Base-by-base conservation (phyloP, 2,888 invertebrate species). In the Dichetophora obliterata region DNA sequence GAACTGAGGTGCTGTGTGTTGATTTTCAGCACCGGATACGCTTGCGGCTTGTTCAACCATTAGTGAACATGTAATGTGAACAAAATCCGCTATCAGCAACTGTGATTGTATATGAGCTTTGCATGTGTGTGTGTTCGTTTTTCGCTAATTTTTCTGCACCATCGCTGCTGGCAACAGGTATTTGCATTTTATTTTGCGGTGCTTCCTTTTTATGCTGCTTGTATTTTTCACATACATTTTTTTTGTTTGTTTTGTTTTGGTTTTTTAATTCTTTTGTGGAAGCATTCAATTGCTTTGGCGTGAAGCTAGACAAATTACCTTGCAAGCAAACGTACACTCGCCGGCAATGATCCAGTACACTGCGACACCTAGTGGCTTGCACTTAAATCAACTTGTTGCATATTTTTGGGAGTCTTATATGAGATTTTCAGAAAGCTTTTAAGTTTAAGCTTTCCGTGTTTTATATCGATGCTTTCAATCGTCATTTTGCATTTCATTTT, bases 31-130 rank as follows among this genome's bases (percentile, higher is more conserved):
- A 77, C 77, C 80, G 79, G 82, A 77, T 78, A 72, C 79, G 86
- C 86, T 85, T 87, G 88, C 83, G 87, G 87, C 88, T 86, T 87
- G 87, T 86, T 85, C 83, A 85, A 83, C 87, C 88, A 87, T 87
- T 87, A 87, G 87, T 86, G 86, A 87, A 85, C 85, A 86, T 85
- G 84, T 81, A 84, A 83, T 82, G 81, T 79, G 82, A 80, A 80
- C 79, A 81, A 80, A 77, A 76, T 74, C 63, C 54, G 27, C 71
- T 71, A 76, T 71, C 71, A 66, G 63, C 69, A 22, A 72, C 72
- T 76, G 71, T 65, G 75, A 79, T 73, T 73, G 48, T 59, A 43
- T 34, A 72, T 77, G 75, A 52, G 75, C 77, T 65, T 75, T 77
- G 54, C 76, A 43, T 31, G 68, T 14, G 31, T 59, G 52, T 43